A percentile compares a stretch with the other conserved stretches of the same genome.
Evolutionary conservation across 2,797 vertebrate species (phyloP).

Genomic region (Thalassophryne amazonica): DNA sequence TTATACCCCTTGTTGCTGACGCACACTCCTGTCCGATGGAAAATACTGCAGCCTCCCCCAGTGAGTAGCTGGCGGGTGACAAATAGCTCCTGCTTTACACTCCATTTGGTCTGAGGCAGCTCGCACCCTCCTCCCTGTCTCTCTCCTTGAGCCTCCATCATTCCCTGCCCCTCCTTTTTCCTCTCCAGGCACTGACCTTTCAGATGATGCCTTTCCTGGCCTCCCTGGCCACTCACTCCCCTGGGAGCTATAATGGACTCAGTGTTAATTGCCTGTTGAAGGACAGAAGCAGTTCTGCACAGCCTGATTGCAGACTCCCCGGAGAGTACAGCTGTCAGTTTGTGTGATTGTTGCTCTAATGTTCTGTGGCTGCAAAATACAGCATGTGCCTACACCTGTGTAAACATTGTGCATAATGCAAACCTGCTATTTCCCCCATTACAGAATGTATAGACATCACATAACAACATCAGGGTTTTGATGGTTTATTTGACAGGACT

Average conservation of each 20-base stretch:
- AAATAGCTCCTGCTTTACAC: slow-evolving; percentile 86
- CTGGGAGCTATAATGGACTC: slow-evolving; percentile 85
- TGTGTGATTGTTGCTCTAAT: slow-evolving; percentile 80
- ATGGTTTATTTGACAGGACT: too few species aligned
- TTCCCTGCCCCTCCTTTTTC: slow-evolving; percentile 65
- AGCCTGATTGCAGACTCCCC: slow-evolving; percentile 83
- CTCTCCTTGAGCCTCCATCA: slow-evolving; percentile 51
- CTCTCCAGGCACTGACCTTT: slow-evolving; percentile 85
- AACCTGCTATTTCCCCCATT: background rate
- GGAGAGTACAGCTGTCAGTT: slow-evolving; percentile 82
- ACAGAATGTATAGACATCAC: slow-evolving; percentile 3
- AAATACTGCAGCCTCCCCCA: slow-evolving; percentile 52
- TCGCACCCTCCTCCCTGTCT: slow-evolving; percentile 69
- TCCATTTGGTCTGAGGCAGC: slow-evolving; percentile 82
- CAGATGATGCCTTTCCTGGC: slow-evolving; percentile 76
- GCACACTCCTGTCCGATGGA: slow-evolving; percentile 54
- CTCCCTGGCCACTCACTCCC: slow-evolving; percentile 72
- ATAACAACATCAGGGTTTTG: too few species aligned
- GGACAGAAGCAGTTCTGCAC: slow-evolving; percentile 84
- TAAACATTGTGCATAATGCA: slow-evolving; percentile 3
- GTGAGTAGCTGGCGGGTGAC: slow-evolving; percentile 81
- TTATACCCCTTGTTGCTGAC: slow-evolving; percentile 68
- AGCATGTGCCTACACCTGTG: slow-evolving; percentile 29
- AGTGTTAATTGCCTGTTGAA: slow-evolving; percentile 88
- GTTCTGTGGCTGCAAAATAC: slow-evolving; percentile 67